These are phyloP conservation scores for Acronicta aceris DNA, from an alignment of 2,888 invertebrate genomes.

Conservation along the genomic window DNA sequence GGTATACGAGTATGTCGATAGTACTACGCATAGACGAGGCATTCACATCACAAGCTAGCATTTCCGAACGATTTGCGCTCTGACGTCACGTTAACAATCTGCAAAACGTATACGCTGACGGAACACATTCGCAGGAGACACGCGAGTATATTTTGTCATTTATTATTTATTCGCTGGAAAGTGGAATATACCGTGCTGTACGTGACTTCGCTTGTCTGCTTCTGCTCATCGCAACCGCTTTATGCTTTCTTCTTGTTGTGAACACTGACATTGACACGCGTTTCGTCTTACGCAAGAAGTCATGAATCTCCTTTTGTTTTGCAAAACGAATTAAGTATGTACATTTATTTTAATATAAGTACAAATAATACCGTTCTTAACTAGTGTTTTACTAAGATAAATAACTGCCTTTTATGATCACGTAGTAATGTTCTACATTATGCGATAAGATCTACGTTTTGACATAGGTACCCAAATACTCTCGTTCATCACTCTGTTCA, in stretches of 20 bases:
- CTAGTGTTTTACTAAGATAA: too few species aligned
- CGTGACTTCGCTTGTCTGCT: constrained; percentile 78
- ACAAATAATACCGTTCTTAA: too few species aligned
- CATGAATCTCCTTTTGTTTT: constrained; percentile 56
- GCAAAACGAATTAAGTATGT: not conserved
- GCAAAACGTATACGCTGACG: constrained; percentile 65
- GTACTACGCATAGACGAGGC: constrained; percentile 33
- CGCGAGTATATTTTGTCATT: constrained; percentile 80
- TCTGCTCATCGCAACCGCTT: constrained; percentile 69
- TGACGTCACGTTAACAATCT: constrained; percentile 56
- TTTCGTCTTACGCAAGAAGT: constrained; percentile 66
- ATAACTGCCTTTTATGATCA: too few species aligned
- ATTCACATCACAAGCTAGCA: constrained; percentile 46
- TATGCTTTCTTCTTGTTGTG: constrained; percentile 73
- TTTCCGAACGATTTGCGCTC: constrained; percentile 58
- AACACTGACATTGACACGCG: constrained; percentile 65
- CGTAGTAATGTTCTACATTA: constrained; percentile 14
- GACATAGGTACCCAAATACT: constrained; percentile 36
- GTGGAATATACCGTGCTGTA: constrained; percentile 80
- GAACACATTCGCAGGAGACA: constrained; percentile 39
- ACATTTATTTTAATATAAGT: not conserved
- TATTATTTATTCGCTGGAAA: constrained; percentile 84
- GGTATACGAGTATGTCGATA: constrained; percentile 51
- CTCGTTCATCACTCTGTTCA: constrained; percentile 39
- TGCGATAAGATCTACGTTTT: constrained; percentile 28